Conservation (phyloP, 2,797 vertebrate genomes). For the Prionace glauca region DNA sequence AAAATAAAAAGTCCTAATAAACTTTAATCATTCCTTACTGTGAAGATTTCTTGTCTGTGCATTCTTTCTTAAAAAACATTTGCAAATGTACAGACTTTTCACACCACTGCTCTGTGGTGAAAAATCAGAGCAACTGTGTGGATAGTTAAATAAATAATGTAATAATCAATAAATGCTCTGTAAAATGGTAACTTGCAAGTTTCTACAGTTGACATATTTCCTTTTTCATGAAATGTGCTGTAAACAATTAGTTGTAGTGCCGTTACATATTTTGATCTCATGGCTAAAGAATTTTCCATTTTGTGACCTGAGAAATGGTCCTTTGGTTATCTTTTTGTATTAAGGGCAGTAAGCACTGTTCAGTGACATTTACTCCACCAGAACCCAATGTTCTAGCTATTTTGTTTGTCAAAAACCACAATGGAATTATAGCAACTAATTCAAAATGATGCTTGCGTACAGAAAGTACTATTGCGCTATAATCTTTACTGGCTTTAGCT, state of each 20-base stretch:
- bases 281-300: not conserved
- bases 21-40: too few species aligned
- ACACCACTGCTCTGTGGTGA: too few species aligned
- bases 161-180: too few species aligned
- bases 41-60: too few species aligned
- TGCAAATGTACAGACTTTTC: too few species aligned
- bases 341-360: not conserved
- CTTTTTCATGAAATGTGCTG: not conserved
- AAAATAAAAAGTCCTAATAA: too few species aligned
- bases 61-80: too few species aligned
- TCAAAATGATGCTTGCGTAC: not conserved
- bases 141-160: too few species aligned
- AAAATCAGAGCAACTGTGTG: too few species aligned
- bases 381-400: not conserved
- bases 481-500: not conserved
- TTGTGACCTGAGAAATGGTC: not conserved
- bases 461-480: not conserved
- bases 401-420: not conserved
- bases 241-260: not conserved
- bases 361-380: not conserved
- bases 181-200: too few species aligned
- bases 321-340: not conserved
- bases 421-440: not conserved
- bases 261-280: not conserved
- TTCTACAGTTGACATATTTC: too few species aligned